Conservation (phyloP, 2,797 vertebrate species). For the Pseudotriccus pelzelni region DNA sequence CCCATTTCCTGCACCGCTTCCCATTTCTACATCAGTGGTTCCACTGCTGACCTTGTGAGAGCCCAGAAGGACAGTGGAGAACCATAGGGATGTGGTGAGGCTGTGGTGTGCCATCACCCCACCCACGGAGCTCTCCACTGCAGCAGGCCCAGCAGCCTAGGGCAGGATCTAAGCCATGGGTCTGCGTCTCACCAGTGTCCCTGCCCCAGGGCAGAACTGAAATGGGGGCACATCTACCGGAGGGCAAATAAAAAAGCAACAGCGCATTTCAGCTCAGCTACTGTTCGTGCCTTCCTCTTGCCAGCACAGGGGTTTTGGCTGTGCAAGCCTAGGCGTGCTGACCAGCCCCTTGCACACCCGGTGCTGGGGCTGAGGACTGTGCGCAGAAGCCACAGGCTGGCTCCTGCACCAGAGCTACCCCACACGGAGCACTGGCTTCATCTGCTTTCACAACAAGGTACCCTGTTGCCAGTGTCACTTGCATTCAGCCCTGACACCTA, state of each 20-base stretch:
- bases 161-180: background rate
- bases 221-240: background rate
- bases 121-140: background rate
- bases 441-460: background rate
- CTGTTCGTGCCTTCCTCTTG: fast-evolving
- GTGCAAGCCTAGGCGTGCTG: fast-evolving
- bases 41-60: background rate
- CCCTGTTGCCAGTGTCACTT: fast-evolving
- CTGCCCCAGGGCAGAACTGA: background rate
- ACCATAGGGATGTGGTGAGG: background rate
- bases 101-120: background rate
- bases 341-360: fast-evolving
- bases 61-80: background rate
- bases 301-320: fast-evolving
- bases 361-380: background rate
- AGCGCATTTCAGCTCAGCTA: background rate
- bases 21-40: fast-evolving
- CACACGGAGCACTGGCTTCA: fast-evolving
- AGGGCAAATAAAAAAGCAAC: background rate
- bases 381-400: background rate
- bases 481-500: background rate
- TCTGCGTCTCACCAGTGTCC: background rate
- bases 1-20: background rate
- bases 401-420: background rate
- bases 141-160: fast-evolving